Base-by-base conservation (phyloP, 30 jellyfish, hydroid and myxozoan genomes). In the Aurelia sp. region DNA sequence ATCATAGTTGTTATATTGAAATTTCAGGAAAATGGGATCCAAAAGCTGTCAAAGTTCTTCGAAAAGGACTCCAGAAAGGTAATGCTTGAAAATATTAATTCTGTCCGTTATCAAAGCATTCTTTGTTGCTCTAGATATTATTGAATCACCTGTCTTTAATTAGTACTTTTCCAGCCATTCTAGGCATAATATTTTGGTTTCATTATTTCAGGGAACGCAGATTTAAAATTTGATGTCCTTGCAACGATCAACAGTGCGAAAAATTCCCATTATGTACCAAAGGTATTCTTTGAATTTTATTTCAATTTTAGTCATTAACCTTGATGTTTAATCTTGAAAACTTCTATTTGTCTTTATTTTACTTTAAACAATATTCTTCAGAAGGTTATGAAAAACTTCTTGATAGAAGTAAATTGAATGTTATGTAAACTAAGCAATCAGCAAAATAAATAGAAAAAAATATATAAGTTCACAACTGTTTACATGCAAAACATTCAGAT, bases 21-120 rank as follows among this genome's bases (percentile, higher is more conserved):
- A 9, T 30, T 59, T 19, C 59, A 80, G 97, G 97, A 44, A 17
- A 63, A 8, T 88, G 97, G 97, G 91, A 88, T 59, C 35, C 84
- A 13, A 17, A 58, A 67, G 97, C 97, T 41, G 97, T 88, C 18
- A 41, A 24, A 0, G 47, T 72, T 24, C 50, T 88, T 19, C 20
- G 76, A 18, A 77, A 67, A 44, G 84, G 91, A 13, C 82, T 88
- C 21, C 62, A 55, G 35, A 52, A 88, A 57, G 97, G 97, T 87
- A 38, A 48, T 27, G 30, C 58, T 2, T 47, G 8, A 30, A 13
- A 10, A 70, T 33, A n/a, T 17, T 33, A 5, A 21, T 70, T 33
- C 40, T 21, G n/a, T 33, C n/a, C 10, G 63, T 15, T 12, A 24
- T 13, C 38, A 21, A 16, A 24, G 38, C 38, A 12, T 21, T 21